Percentiles rank a stretch among this genome's conserved stretches.
Conservation (phyloP, 1,140 invertebrate genomes). For the Heterodera carotae region DNA sequence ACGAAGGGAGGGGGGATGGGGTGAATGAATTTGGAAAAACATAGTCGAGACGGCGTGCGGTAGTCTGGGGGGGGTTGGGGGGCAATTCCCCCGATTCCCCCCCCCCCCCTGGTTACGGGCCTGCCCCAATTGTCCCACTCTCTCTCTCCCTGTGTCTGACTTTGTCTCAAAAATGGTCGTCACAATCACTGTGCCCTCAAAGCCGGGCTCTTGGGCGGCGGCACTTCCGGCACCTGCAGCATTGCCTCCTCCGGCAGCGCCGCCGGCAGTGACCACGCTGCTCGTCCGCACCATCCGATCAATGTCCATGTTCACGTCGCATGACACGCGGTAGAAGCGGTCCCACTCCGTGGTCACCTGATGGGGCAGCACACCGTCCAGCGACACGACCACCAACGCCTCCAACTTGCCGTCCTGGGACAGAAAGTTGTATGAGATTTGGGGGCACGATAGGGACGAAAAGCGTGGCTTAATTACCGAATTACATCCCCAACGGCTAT, state of each 20-base stretch:
- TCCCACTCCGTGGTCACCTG: conserved; percentile 66
- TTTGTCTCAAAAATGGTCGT: conserved; percentile 64
- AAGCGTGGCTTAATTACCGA: too few species aligned
- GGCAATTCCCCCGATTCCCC: too few species aligned
- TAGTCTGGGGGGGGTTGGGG: too few species aligned
- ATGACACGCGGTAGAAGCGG: conserved; percentile 64
- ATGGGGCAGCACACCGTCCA: conserved; percentile 64
- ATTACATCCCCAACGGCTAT: too few species aligned
- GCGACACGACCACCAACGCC: conserved; percentile 63
- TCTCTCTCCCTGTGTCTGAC: not conserved
- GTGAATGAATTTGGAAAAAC: not conserved
- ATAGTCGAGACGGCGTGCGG: too few species aligned
- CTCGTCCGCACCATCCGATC: conserved; percentile 16
- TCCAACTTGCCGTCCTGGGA: conserved; percentile 61
- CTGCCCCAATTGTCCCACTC: too few species aligned
- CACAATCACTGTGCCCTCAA: conserved; percentile 62
- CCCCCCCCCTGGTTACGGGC: too few species aligned
- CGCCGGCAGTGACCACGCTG: not conserved
- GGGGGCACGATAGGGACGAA: too few species aligned
- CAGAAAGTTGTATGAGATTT: not conserved
- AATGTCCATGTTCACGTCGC: conserved; percentile 64
- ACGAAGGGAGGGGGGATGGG: too few species aligned
- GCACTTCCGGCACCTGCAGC: conserved; percentile 32
- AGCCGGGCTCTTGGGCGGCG: conserved; percentile 4
- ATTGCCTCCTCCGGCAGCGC: conserved; percentile 47